Base-by-base conservation (phyloP, 2,797 vertebrate genomes). In the Smutsia temminckii region DNA sequence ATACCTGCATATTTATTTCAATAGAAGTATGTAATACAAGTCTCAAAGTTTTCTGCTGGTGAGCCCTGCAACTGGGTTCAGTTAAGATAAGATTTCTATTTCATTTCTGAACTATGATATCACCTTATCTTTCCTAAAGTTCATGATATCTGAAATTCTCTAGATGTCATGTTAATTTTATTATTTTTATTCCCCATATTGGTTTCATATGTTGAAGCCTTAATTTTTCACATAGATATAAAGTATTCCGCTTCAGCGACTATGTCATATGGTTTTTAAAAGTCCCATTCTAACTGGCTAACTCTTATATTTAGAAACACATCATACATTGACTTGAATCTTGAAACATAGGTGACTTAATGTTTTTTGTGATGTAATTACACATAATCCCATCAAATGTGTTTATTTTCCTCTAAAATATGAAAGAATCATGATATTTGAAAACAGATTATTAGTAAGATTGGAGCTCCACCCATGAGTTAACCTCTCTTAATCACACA, bases 61-160 rank as follows among this genome's bases (percentile, higher is more conserved):
- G 49, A 97, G 57, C 14, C 8, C 32, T 68, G n/a, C 89, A 86
- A 95, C 91, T 81, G 93, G 86, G n/a, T 94, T 95, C 42, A 86
- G 93, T 95, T 96, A 94, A 89, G 94, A 93, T 93, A 97, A 93
- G 75, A 92, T 91, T 92, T 93, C 57, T 72, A 87, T 72, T 94
- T 94, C 94, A 93, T 90, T 95, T 95, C 77, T 57, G 86, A 89
- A 77, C 23, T 51, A 5, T 92, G 95, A 81, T 91, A 92, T 75
- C 63, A 91, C 95, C 89, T 95, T 91, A 80, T 94, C 93, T 93
- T 91, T 57, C 57, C 80, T 79, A 69, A 64, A 64, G 63, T 81
- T 95, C 72, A 75, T 10, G 21, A 88, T 87, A 87, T 34, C 71
- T 86, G 57, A 93, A 95, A 93, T 92, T 94, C 68, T 95, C 89